Percentiles rank a stretch among this genome's conserved stretches.
Conservation (phyloP, 2,888 invertebrate species). For the Hirtodrosophila alboralis region DNA sequence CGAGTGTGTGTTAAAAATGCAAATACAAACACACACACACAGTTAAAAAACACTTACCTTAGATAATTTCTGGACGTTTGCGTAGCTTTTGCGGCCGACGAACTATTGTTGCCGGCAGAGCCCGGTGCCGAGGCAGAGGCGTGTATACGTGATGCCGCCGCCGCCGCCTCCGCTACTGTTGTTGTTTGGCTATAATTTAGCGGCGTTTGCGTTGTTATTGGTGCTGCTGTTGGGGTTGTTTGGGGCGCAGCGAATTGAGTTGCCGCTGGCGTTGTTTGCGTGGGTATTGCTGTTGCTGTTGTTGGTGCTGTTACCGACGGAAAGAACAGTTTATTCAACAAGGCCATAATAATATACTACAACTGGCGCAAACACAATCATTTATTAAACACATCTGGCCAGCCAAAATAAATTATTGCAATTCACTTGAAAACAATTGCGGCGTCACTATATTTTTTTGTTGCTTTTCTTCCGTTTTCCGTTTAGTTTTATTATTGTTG, state of each 20-base stretch:
- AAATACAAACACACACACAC: constrained; percentile 4
- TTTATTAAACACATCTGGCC: constrained; percentile 77
- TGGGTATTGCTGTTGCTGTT: constrained; percentile 63
- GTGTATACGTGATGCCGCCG: constrained; percentile 64
- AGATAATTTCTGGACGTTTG: constrained; percentile 83
- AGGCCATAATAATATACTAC: constrained; percentile 86
- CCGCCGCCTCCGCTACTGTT: constrained; percentile 59
- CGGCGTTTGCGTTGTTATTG: constrained; percentile 44
- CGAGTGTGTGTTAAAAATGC: neutral
- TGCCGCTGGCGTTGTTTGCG: constrained; percentile 47
- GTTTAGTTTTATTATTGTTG: constrained; percentile 27
- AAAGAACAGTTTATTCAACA: constrained; percentile 89
- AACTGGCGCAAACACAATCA: constrained; percentile 64
- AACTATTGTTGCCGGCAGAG: constrained; percentile 58
- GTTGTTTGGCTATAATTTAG: constrained; percentile 58
- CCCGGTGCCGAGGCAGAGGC: constrained; percentile 42
- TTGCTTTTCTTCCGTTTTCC: constrained; percentile 38
- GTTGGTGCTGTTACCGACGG: constrained; percentile 86
- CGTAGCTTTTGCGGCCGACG: constrained; percentile 74
- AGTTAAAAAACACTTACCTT: constrained; percentile 77
- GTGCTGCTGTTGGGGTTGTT: constrained; percentile 42
- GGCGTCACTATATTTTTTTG: constrained; percentile 11
- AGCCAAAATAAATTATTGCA: constrained; percentile 54
- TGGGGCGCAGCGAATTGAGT: constrained; percentile 46
- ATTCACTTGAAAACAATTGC: constrained; percentile 50